Evolutionary conservation across 2,113 vertebrate species (phyloP).

Genomic region (Lophotis ruficrista): DNA sequence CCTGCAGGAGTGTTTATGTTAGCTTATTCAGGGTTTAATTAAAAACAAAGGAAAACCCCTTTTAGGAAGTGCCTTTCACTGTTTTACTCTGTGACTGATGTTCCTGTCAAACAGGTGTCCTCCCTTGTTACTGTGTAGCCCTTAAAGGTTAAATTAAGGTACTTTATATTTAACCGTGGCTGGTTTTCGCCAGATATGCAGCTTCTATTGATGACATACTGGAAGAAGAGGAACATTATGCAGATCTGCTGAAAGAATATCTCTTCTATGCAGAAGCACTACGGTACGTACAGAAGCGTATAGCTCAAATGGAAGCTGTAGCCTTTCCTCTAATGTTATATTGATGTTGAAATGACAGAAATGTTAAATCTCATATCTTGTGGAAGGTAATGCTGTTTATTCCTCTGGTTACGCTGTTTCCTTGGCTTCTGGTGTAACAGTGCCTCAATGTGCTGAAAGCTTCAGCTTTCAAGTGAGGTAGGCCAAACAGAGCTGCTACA

Average conservation of each 20-base stretch:
- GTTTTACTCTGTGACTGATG: not conserved
- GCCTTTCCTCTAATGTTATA: not conserved
- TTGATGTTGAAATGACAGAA: not conserved
- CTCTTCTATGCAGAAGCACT: conserved; percentile 93
- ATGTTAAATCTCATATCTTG: not conserved
- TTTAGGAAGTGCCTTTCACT: not conserved
- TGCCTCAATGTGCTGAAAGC: not conserved
- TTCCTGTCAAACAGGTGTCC: not conserved
- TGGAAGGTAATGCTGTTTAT: not conserved
- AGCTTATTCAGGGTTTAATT: not conserved
- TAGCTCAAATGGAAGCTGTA: not conserved
- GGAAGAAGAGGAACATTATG: conserved; percentile 95
- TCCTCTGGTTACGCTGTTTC: not conserved
- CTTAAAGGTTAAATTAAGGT: not conserved
- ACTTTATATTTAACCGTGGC: not conserved
- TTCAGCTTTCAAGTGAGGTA: not conserved
- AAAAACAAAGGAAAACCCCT: not conserved
- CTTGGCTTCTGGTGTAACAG: not conserved
- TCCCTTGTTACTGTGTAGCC: not conserved
- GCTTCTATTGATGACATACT: conserved; percentile 94
- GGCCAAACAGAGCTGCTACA: not conserved
- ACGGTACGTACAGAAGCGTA: conserved; percentile 70
- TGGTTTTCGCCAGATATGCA: conserved; percentile 80
- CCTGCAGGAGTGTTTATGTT: not conserved
- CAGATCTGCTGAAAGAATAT: conserved; percentile 95